Evolutionary conservation across 1,140 invertebrate genomes (phyloP), one percentile per base, ranked within the genome.

Genomic region (Anastrepha obliqua): DNA sequence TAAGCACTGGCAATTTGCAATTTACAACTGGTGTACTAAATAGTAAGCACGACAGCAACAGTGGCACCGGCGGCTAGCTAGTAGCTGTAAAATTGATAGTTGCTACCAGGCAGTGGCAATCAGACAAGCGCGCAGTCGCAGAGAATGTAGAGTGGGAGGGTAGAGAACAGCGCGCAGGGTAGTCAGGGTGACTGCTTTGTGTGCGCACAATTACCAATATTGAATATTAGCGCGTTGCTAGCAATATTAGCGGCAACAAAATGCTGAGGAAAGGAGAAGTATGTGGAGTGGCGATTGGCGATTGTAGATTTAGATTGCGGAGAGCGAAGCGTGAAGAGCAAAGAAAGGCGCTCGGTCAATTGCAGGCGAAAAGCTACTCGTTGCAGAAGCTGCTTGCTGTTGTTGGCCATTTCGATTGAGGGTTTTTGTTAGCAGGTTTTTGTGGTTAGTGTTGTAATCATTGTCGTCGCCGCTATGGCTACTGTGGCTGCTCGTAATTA

Each of bases 21-120:
- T 60, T 86, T 86, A 20, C 59, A 60, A 39, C 44, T 58, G 55
- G 8, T 39, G 29, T n/a, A 29, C 29, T 29, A 29, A 29, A 29
- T 29, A 47, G 62, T 59, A 4, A 67, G 87, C 85, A 89, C 87
- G 85, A 88, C 89, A 64, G 86, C 88, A 89, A 51, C 86, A 89
- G 47, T 64, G 87, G 39, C 87, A 58, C 39, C 86, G 86, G 85
- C 88, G 6, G 74, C 42, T 51, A 8, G 74, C 74, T 55, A 3
- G 15, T n/a, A 81, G 44, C 20, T 55, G 74, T 39, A 55, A 8
- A 55, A 81, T 58, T 81, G 7, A 13, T 81, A 55, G 47, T 55
- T 8, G 42, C 47, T 55, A 81, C 47, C 29, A 20, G 74, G 13
- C 13, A 5, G 1, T 47, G 2, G 4, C 20, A 9, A 39, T 42